phyloP scores from a whole-genome alignment of 2,113 vertebrate species.

The Andinoacara biseriatus region DNA sequence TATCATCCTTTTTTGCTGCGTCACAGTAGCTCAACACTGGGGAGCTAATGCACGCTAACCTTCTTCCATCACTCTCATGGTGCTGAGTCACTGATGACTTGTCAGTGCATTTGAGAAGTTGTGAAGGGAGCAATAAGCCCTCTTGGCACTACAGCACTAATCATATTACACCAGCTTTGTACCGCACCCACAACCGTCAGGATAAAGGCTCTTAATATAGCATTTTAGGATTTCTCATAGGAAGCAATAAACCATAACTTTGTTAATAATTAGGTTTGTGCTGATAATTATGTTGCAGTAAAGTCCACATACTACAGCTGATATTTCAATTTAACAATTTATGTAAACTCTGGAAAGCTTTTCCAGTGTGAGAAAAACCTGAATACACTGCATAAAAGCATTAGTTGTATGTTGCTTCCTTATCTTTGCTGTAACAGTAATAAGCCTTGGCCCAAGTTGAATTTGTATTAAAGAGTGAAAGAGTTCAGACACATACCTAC shows the following conservation, averaged over 20 bases:
- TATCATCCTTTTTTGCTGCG: conserved; percentile 17
- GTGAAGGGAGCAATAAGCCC: conserved; percentile 36
- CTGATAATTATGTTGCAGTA: not conserved
- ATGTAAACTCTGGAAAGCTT: not conserved
- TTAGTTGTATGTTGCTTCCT: not conserved
- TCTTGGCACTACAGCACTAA: conserved; percentile 23
- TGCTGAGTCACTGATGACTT: conserved; percentile 48
- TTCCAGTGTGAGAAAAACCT: not conserved
- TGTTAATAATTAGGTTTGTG: conserved; percentile 1
- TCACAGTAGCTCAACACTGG: conserved; percentile 29
- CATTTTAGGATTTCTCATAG: not conserved
- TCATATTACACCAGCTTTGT: conserved; percentile 30
- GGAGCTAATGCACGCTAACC: conserved; percentile 50
- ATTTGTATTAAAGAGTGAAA: not conserved
- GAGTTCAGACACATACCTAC: not conserved
- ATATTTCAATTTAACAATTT: not conserved
- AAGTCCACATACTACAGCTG: not conserved
- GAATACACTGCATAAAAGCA: not conserved
- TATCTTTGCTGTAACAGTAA: not conserved
- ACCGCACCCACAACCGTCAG: conserved; percentile 6
- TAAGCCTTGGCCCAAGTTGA: not conserved
- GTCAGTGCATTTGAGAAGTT: conserved; percentile 44
- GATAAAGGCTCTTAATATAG: conserved; percentile 7
- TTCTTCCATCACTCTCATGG: not conserved
- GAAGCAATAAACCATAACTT: not conserved